Base-by-base conservation (phyloP, 2,888 invertebrate genomes). In the Matsumyia berberina region DNA sequence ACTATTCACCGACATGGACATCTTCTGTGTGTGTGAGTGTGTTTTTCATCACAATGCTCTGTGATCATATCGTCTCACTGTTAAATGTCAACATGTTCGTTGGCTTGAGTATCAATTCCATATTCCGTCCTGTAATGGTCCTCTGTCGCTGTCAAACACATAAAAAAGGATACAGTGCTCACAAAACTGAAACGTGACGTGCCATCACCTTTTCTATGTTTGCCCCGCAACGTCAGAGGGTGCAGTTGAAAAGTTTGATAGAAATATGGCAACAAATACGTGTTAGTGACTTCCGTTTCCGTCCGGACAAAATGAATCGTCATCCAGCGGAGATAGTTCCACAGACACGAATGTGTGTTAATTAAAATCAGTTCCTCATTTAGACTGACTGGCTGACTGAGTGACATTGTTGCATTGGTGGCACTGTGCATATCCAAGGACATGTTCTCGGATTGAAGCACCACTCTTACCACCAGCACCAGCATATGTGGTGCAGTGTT, bases 331-430 rank as follows among this genome's bases (percentile, higher is more conserved):
- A n/a, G 58, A 49, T 24, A 72, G 49, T 46, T 57, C 46, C 37
- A 19, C 12, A n/a, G n/a, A 33, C 29, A 37, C 29, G 37, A 64
- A 57, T 76, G 67, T 51, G 58, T 77, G 67, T 60, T 74, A 79
- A 80, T 80, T 85, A 66, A 85, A 85, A 73, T 80, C 58, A 74
- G 64, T 53, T 69, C 55, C 64, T 39, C 70, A 57, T 64, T 74
- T 57, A 24, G 42, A 42, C 42, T 31, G 53, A 37, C 55, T 53
- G 35, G 17, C 69, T 29, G 29, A 39, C 60, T 57, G 57, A 79
- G 77, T 83, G 83, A 74, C 69, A 76, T 44, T 76, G 74, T 74
- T 74, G 79, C 67, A 74, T 64, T 49, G 42, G 55, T 37, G 55
- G 60, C 69, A 82, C 66, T 72, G n/a, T n/a, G n/a, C n/a, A 60